A percentile compares a stretch with the other conserved stretches of the same genome.
Conservation (phyloP, 2,888 invertebrate genomes). For the Octodonta nipae region DNA sequence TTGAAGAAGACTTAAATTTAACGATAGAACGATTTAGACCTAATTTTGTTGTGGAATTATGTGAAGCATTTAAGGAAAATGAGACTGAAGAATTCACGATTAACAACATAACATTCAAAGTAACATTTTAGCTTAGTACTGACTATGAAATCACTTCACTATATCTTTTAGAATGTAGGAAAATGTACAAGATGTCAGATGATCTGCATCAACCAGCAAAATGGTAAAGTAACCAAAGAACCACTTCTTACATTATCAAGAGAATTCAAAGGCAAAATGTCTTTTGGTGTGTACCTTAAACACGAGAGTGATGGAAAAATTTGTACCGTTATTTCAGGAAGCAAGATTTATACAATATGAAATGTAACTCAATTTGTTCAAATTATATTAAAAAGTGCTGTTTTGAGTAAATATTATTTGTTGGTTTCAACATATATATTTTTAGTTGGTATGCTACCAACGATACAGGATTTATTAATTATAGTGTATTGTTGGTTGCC, state of each 20-base stretch:
- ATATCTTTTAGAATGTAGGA: constrained; percentile 57
- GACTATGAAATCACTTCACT: no score
- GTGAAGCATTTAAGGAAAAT: constrained; percentile 64
- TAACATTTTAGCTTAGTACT: constrained; percentile 26
- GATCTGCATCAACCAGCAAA: constrained; percentile 84
- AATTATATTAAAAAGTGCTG: no score
- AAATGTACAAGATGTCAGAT: constrained; percentile 86
- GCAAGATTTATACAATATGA: no score
- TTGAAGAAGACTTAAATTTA: constrained; percentile 40
- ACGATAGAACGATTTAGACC: constrained; percentile 67
- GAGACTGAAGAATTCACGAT: constrained; percentile 53
- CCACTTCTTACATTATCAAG: constrained; percentile 63
- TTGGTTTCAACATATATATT: no score
- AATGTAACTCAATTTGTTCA: no score
- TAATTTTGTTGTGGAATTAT: constrained; percentile 72
- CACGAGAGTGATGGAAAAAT: no score
- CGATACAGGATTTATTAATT: no score
- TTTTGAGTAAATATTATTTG: no score
- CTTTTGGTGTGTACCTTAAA: constrained; percentile 66
- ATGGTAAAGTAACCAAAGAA: constrained; percentile 65
- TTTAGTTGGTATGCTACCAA: no score
- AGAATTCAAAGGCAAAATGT: constrained; percentile 59
- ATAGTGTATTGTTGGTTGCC: no score
- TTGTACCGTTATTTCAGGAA: no score
- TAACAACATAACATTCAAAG: constrained; percentile 52